A percentile compares a stretch with the other conserved stretches of the same genome.
Evolutionary conservation across 2,797 vertebrate genomes (phyloP).

Genomic region (Onychomys torridus): DNA sequence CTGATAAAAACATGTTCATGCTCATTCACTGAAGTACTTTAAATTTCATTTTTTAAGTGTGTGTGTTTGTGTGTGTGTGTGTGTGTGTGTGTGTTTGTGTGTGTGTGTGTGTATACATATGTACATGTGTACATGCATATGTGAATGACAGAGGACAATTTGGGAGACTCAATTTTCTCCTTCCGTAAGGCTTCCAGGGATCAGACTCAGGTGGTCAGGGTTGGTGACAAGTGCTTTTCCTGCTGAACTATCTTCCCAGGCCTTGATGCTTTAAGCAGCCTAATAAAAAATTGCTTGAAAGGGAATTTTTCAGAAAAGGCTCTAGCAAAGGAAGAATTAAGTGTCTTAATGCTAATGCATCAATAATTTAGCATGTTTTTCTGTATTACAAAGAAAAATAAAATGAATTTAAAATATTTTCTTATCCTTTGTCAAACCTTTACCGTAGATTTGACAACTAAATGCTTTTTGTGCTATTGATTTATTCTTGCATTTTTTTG

Average conservation of each 20-base stretch:
- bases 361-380: neutral
- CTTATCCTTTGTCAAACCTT: conserved; percentile 13
- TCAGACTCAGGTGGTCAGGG: neutral
- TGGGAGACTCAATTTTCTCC: too few species aligned
- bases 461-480: neutral
- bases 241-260: too few species aligned
- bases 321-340: neutral
- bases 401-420: neutral
- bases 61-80: neutral
- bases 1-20: neutral
- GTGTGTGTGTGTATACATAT: neutral
- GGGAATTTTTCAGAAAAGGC: neutral
- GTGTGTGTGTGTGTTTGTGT: neutral
- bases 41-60: neutral
- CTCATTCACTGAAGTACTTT: neutral
- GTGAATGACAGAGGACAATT: neutral
- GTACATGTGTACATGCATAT: neutral
- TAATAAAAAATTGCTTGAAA: conserved; percentile 8
- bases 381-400: conserved; percentile 16
- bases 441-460: neutral
- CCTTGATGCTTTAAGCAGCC: neutral
- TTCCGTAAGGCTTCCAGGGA: neutral
- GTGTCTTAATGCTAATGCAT: neutral
- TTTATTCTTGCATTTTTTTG: conserved; percentile 58
- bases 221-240: neutral